Percentiles rank a stretch among this genome's conserved stretches.
phyloP scores from a whole-genome alignment of 2,113 vertebrate genomes.

The Hippocampus comes region DNA sequence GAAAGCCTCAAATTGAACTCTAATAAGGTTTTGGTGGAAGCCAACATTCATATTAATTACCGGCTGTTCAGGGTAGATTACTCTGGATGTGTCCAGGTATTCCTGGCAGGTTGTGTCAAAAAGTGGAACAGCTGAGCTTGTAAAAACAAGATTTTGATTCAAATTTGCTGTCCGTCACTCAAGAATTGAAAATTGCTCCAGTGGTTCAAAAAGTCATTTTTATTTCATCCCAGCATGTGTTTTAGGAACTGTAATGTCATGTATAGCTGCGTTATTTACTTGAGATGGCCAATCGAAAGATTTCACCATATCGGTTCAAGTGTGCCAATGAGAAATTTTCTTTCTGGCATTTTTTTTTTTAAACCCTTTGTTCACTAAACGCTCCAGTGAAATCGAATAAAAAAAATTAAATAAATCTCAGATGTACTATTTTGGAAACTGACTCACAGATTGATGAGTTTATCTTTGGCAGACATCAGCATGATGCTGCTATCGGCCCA shows the following conservation, averaged over 20 bases:
- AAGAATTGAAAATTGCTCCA: not conserved
- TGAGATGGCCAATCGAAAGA: no score
- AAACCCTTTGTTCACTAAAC: not conserved
- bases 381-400: not conserved
- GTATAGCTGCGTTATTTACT: not conserved
- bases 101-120: slow-evolving; percentile 1
- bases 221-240: not conserved
- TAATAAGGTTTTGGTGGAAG: slow-evolving; percentile 3
- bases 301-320: no score
- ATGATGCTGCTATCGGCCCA: not conserved
- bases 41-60: slow-evolving; percentile 1
- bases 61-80: slow-evolving; percentile 2
- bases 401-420: not conserved
- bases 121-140: not conserved
- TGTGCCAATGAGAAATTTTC: not conserved
- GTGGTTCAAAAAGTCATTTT: not conserved
- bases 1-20: slow-evolving; percentile 6
- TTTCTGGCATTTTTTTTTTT: not conserved
- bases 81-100: not conserved
- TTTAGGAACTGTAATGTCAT: not conserved
- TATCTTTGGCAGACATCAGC: not conserved
- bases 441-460: not conserved
- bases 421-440: not conserved
- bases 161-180: not conserved
- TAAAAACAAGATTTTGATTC: not conserved